A percentile compares a stretch with the other conserved stretches of the same genome.
Evolutionary conservation across 2,888 invertebrate genomes (phyloP).

Genomic region (Eupeodes luniger): DNA sequence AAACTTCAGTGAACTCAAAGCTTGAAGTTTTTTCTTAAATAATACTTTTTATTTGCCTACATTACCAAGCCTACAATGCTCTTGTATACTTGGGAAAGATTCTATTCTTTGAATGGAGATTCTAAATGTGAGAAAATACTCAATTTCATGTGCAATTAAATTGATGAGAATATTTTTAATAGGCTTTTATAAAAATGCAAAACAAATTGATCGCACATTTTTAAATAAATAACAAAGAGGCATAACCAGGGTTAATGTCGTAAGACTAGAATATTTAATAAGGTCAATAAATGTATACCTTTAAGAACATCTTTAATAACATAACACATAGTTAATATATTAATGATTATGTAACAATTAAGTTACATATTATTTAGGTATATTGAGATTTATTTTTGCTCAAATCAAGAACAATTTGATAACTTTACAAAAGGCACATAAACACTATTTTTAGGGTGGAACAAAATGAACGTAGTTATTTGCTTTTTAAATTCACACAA

Average conservation of each 20-base stretch:
- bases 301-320: no score
- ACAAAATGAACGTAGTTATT: no score
- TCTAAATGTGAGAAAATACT: not conserved
- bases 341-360: no score
- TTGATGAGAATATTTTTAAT: conserved; percentile 1
- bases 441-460: no score
- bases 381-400: no score
- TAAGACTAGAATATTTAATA: not conserved
- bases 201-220: not conserved
- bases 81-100: not conserved
- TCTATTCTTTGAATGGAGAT: not conserved
- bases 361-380: no score
- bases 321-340: no score
- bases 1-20: conserved; percentile 1
- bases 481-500: no score
- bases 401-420: no score
- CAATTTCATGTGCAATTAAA: not conserved
- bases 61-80: not conserved
- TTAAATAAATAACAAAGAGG: not conserved
- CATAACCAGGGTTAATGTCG: not conserved
- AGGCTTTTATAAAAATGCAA: not conserved
- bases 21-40: not conserved
- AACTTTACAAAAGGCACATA: no score
- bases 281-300: no score
- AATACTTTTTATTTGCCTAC: conserved; percentile 3